Evolutionary conservation across 2,113 vertebrate genomes (phyloP).

Genomic region (Scopus umbretta): DNA sequence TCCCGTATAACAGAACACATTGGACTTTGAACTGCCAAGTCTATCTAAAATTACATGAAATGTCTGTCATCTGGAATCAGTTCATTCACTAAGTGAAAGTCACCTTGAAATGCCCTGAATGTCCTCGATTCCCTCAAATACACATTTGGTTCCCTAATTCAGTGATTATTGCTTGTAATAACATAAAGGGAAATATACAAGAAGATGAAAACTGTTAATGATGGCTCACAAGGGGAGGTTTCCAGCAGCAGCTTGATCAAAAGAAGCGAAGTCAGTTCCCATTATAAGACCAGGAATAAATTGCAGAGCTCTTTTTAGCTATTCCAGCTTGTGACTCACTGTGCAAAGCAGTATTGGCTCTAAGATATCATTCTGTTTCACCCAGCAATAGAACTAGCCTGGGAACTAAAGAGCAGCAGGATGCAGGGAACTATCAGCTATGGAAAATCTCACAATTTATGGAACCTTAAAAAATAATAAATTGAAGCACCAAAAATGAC

Average conservation of each 20-base stretch:
- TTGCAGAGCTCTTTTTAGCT: background rate
- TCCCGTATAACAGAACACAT: background rate
- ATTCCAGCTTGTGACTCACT: slow-evolving; percentile 1
- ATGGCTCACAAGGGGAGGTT: background rate
- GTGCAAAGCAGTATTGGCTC: background rate
- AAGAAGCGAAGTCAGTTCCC: background rate
- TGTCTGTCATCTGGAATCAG: background rate
- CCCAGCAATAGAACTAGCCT: background rate
- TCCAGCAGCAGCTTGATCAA: background rate
- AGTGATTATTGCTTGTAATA: background rate
- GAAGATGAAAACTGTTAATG: no score
- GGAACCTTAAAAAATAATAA: background rate
- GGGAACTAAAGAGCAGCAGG: background rate
- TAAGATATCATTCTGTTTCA: background rate
- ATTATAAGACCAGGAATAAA: slow-evolving; percentile 3
- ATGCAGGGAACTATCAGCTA: background rate
- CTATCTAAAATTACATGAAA: background rate
- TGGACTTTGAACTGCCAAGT: background rate
- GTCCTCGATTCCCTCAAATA: background rate
- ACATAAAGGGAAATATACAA: background rate
- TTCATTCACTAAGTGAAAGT: background rate
- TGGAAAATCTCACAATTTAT: background rate
- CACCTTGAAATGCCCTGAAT: background rate
- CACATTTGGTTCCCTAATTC: background rate
- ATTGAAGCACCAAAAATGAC: background rate